Percentiles rank a stretch among this genome's conserved stretches.
Evolutionary conservation across 1,140 invertebrate genomes (phyloP).

Genomic region (Sinonovacula constricta): DNA sequence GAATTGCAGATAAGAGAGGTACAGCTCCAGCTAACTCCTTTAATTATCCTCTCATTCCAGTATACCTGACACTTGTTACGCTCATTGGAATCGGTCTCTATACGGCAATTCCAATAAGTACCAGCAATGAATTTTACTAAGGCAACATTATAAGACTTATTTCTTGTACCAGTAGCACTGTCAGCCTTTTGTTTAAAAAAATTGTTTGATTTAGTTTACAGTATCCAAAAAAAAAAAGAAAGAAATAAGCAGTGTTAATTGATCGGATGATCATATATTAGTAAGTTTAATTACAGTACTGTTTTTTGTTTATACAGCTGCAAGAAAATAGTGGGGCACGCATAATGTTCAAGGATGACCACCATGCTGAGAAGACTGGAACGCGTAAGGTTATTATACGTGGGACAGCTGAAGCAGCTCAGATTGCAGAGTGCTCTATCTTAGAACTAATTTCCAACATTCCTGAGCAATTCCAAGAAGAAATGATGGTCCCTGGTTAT

Average conservation of each 20-base stretch:
- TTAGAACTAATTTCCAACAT: constrained; percentile 85
- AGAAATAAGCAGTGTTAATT: background rate
- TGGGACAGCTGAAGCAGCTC: constrained; percentile 83
- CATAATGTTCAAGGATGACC: constrained; percentile 83
- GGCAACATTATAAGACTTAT: background rate
- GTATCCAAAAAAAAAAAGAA: too few species aligned
- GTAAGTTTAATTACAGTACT: background rate
- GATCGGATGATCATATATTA: background rate
- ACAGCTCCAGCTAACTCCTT: too few species aligned
- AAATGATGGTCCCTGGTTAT: constrained; percentile 83
- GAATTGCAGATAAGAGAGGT: too few species aligned
- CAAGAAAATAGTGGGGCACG: constrained; percentile 84
- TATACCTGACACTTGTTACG: too few species aligned
- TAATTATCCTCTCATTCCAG: too few species aligned
- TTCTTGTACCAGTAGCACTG: background rate
- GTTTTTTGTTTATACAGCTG: constrained; percentile 78
- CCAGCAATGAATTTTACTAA: background rate
- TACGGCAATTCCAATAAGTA: too few species aligned
- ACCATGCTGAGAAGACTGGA: constrained; percentile 65
- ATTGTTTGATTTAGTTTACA: too few species aligned
- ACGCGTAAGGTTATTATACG: constrained; percentile 83
- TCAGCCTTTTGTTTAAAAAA: background rate
- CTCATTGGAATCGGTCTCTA: too few species aligned
- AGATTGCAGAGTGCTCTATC: constrained; percentile 86
- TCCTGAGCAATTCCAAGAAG: constrained; percentile 83